Evolutionary conservation across 2,797 vertebrate species (phyloP), one percentile per base, ranked within the genome.

Genomic region (Champsocephalus esox): DNA sequence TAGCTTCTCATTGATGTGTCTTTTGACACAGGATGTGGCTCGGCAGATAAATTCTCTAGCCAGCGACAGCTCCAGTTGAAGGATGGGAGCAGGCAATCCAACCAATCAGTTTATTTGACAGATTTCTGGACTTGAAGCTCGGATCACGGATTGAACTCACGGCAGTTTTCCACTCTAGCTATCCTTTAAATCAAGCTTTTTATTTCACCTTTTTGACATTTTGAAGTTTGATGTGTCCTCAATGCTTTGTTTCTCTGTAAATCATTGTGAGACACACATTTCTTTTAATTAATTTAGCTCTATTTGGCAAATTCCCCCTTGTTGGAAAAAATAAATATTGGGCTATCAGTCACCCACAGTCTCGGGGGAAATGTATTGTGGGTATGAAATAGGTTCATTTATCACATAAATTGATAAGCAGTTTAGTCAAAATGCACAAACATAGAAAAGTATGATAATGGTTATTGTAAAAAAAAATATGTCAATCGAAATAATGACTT

Each of bases 81-180:
- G 66, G 83, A 92, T 90, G 79, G 71, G 73, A n/a, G 45, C 68
- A 79, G 73, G 77, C 74, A 61, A 84, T 79, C 85, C 84, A 88
- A 88, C 84, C 80, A 81, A 89, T 93, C 89, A 84, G 88, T 91
- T 87, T 19, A 73, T 49, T 59, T 92, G 92, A 93, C 85, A 87
- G 79, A 87, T 85, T 81, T 80, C 83, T 88, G 75, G 87, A 91
- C 86, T 70, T 55, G 69, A 58, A 84, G 83, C 87, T 78, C 78
- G 61, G 60, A 88, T 80, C 80, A 73, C 58, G 84, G 67, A 80
- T 82, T 87, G 66, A 85, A 80, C 73, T 77, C 41, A 17, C 44
- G 41, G 48, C 41, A 17, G 32, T 65, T 70, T 75, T 73, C 76
- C 10, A 44, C 63, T 83, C 43, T 62, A 66, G 63, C 19, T 60